Evolutionary conservation across 2,113 vertebrate species (phyloP).

Genomic region (Saccopteryx leptura): DNA sequence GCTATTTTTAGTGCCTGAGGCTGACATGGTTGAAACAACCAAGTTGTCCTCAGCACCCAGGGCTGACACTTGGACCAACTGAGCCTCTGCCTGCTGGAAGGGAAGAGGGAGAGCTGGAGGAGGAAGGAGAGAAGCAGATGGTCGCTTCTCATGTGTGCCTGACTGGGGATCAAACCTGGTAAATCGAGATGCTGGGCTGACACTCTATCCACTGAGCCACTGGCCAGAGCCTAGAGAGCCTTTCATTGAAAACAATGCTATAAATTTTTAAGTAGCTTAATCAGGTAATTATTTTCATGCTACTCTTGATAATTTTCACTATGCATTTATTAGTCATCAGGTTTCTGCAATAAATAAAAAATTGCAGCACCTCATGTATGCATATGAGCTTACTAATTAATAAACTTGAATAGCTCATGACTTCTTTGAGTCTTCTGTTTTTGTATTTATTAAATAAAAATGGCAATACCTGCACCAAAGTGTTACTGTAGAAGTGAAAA

Average conservation of each 20-base stretch:
- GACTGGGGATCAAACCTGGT: too few species aligned
- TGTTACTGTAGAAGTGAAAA: not conserved
- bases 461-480: not conserved
- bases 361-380: not conserved
- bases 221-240: not conserved
- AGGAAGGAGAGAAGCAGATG: too few species aligned
- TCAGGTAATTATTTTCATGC: not conserved
- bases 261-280: not conserved
- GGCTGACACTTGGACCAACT: too few species aligned
- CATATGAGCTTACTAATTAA: not conserved
- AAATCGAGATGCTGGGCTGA: too few species aligned
- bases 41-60: too few species aligned
- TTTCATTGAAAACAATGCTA: not conserved
- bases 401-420: not conserved
- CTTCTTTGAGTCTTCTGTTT: not conserved
- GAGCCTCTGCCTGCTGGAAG: too few species aligned
- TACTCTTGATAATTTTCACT: not conserved
- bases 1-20: too few species aligned
- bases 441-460: not conserved
- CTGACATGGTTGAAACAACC: too few species aligned
- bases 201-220: too few species aligned
- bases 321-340: not conserved
- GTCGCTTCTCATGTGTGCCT: too few species aligned
- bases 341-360: not conserved
- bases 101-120: too few species aligned